These are phyloP conservation scores for Esox niger DNA, from an alignment of 2,113 vertebrate genomes.

Conservation along the genomic window DNA sequence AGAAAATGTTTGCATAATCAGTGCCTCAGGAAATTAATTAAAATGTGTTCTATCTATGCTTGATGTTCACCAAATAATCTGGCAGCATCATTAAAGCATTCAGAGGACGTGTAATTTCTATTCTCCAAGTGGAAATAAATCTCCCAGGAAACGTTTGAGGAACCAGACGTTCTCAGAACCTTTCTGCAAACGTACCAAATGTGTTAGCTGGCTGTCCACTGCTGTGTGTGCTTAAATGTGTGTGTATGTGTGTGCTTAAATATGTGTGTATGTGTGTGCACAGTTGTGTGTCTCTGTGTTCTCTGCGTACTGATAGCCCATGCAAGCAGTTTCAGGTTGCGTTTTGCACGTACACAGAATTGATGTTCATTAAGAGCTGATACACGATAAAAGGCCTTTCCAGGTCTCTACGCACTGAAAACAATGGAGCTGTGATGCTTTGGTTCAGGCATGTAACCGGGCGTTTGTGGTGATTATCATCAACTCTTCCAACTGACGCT, in stretches of 20 bases:
- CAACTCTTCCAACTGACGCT: slow-evolving; percentile 45
- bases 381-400: neutral
- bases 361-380: slow-evolving; percentile 6
- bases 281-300: neutral
- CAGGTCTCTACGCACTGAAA: slow-evolving; percentile 1
- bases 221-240: neutral
- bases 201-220: neutral
- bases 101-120: no score
- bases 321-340: neutral
- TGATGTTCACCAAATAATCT: no score
- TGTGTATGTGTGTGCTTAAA: neutral
- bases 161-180: no score
- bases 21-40: no score
- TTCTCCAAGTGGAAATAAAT: no score
- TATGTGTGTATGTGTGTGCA: neutral
- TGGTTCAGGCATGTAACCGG: slow-evolving; percentile 17
- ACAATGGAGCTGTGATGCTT: slow-evolving; percentile 39
- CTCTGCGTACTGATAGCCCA: no score
- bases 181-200: no score
- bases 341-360: slow-evolving; percentile 25
- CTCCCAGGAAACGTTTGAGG: no score
- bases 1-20: no score
- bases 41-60: no score
- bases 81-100: no score
- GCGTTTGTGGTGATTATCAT: slow-evolving; percentile 66